Evolutionary conservation across 2,113 vertebrate genomes (phyloP).

Genomic region (Prolemur simus): DNA sequence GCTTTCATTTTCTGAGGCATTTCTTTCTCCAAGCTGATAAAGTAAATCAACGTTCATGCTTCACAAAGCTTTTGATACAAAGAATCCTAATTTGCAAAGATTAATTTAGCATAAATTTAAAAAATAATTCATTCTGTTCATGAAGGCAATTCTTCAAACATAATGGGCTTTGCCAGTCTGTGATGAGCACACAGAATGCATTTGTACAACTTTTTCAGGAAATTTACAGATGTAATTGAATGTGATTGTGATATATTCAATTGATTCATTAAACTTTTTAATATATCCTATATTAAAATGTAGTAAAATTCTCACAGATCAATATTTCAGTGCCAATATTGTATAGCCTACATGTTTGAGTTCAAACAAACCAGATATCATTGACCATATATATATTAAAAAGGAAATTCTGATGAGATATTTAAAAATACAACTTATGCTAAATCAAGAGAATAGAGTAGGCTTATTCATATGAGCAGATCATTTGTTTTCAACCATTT

Average conservation of each 20-base stretch:
- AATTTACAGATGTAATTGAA: not conserved
- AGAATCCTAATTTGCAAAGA: slow-evolving; percentile 37
- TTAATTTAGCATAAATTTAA: slow-evolving; percentile 28
- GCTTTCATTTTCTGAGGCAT: not conserved
- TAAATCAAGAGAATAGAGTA: not conserved
- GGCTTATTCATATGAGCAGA: not conserved
- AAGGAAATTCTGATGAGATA: not conserved
- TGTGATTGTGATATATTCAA: not conserved
- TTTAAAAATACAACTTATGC: not conserved
- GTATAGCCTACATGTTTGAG: not conserved
- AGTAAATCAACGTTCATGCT: not conserved
- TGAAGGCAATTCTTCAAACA: not conserved
- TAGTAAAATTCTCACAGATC: not conserved
- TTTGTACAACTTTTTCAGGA: not conserved
- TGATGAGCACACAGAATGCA: not conserved
- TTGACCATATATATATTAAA: not conserved
- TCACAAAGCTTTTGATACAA: slow-evolving; percentile 24
- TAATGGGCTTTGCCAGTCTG: not conserved
- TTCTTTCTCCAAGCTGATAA: not conserved
- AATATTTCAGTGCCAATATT: not conserved
- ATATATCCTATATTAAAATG: not conserved
- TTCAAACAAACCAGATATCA: not conserved
- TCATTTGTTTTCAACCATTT: not conserved
- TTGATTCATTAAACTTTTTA: not conserved
- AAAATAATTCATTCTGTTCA: slow-evolving; percentile 12